Conservation (phyloP, 2,113 vertebrate genomes). For the Phasianus colchicus region DNA sequence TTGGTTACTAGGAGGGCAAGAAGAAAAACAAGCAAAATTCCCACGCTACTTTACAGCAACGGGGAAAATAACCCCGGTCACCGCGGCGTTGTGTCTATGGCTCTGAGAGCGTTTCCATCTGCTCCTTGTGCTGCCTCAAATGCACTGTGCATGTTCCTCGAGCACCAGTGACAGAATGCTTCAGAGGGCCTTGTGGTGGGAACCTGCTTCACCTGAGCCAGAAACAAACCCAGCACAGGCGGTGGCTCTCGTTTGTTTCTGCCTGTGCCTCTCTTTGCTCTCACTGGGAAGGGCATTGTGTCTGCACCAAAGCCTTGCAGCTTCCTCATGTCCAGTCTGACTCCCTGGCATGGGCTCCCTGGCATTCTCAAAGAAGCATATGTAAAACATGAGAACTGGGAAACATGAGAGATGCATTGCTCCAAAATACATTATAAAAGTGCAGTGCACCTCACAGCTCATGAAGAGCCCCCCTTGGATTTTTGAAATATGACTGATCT, state of each 20-base stretch:
- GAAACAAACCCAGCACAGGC: background rate
- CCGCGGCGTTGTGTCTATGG: accelerated
- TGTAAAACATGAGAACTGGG: background rate
- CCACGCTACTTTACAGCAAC: background rate
- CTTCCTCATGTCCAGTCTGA: background rate
- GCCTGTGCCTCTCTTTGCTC: background rate
- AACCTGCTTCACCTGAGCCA: background rate
- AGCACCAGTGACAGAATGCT: accelerated
- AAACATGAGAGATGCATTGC: background rate
- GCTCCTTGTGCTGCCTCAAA: background rate
- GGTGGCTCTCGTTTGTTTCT: background rate
- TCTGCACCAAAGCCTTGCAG: background rate
- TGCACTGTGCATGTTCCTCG: background rate
- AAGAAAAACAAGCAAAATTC: background rate
- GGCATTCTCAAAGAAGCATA: background rate
- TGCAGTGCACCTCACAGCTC: background rate
- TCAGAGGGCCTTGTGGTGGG: background rate
- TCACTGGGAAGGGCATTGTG: background rate
- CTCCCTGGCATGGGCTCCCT: background rate
- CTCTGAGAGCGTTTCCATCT: background rate
- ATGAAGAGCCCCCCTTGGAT: background rate
- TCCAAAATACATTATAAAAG: background rate
- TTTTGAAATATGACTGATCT: background rate
- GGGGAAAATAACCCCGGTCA: background rate
- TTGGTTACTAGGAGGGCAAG: background rate